A percentile compares a stretch with the other conserved stretches of the same genome.
These are phyloP conservation scores for Phrynocephalus versicolor DNA, from an alignment of 2,113 vertebrate species.

Conservation along the genomic window DNA sequence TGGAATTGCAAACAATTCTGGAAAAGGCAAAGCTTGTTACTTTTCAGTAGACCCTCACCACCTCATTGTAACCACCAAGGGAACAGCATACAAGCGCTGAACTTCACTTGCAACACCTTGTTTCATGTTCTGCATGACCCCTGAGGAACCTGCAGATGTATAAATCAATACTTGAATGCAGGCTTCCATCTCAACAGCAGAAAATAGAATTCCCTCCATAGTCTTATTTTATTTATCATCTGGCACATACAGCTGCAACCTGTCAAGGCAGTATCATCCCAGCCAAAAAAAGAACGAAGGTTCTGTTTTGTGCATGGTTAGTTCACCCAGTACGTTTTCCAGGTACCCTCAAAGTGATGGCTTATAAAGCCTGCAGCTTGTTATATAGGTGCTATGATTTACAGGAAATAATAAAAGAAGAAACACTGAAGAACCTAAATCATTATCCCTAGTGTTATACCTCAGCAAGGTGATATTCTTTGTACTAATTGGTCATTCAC, in stretches of 20 bases:
- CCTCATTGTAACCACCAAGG: background rate
- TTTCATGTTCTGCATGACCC: constrained; percentile 27
- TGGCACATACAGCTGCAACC: background rate
- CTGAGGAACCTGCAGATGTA: constrained; percentile 6
- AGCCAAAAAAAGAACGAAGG: background rate
- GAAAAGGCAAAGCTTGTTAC: background rate
- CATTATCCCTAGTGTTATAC: too few relatives aligned
- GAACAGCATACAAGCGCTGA: constrained; percentile 4
- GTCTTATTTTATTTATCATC: constrained; percentile 18
- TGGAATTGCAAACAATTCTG: background rate
- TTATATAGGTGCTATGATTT: background rate
- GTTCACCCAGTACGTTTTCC: background rate
- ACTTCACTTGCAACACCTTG: constrained; percentile 3
- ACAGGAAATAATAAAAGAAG: background rate
- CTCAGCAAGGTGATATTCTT: background rate
- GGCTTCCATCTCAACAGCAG: background rate
- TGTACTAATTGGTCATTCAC: background rate
- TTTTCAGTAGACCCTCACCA: background rate
- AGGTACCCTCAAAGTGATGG: background rate
- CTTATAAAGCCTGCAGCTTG: background rate
- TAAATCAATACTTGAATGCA: constrained; percentile 29
- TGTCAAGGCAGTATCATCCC: background rate
- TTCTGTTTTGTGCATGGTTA: background rate
- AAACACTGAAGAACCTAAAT: background rate
- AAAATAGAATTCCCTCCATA: background rate